Evolutionary conservation across 2,797 vertebrate species (phyloP).

Genomic region (Octomys mimax): DNA sequence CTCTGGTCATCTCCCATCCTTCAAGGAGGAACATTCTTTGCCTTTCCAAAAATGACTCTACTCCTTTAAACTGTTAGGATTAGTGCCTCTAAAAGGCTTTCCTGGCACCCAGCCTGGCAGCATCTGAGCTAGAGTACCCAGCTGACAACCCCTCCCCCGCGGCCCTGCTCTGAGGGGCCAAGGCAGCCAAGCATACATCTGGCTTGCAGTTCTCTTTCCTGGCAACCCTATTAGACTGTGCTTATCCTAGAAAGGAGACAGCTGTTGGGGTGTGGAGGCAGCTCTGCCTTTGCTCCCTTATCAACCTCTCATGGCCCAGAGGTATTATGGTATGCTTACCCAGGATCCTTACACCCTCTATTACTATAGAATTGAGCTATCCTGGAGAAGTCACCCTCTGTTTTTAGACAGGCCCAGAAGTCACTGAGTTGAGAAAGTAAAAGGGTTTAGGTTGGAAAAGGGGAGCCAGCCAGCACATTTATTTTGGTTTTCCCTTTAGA

Average conservation of each 20-base stretch:
- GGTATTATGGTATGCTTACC: slow-evolving; percentile 32
- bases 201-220: slow-evolving; percentile 70
- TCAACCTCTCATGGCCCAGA: neutral
- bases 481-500: slow-evolving; percentile 53
- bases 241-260: slow-evolving; percentile 79
- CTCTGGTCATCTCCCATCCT: neutral
- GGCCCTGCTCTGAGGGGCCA: neutral
- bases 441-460: slow-evolving; percentile 18
- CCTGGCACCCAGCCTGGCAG: slow-evolving; percentile 72
- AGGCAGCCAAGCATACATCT: slow-evolving; percentile 73
- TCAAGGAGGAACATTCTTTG: slow-evolving; percentile 53
- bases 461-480: slow-evolving; percentile 42
- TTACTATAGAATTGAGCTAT: slow-evolving; percentile 42
- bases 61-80: slow-evolving; percentile 69
- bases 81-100: slow-evolving; percentile 63
- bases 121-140: slow-evolving; percentile 45
- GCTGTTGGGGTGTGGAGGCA: slow-evolving; percentile 68
- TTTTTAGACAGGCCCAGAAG: slow-evolving; percentile 46
- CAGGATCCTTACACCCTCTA: neutral
- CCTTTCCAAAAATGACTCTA: slow-evolving; percentile 45
- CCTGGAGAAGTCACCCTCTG: neutral
- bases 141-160: slow-evolving; percentile 21
- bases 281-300: slow-evolving; percentile 20
- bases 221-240: slow-evolving; percentile 46
- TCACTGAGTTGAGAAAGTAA: slow-evolving; percentile 39